Evolutionary conservation across 1,140 invertebrate species (phyloP), one percentile per base, ranked within the genome.

Genomic region (Melanaphis sacchari): DNA sequence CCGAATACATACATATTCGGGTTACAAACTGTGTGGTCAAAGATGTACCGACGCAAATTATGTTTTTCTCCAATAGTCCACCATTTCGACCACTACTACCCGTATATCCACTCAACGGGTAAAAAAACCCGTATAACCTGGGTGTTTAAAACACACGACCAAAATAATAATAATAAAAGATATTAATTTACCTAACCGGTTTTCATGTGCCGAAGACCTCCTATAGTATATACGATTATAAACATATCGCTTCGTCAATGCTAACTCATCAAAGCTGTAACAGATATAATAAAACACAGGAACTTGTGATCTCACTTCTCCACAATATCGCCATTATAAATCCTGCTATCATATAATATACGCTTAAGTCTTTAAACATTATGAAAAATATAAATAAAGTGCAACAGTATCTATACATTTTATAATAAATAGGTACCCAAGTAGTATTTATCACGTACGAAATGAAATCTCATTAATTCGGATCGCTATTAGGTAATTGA

Each of bases 181-280:
- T 92, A 92, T 92, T 82, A 92, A 92, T 92, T 92, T 92, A 92
- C 91, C 82, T 22, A n/a, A 91, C 66, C 66, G 66, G 90, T 91
- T 91, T 36, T 46, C 49, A 41, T 49, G 36, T 52, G 36, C 36
- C 36, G 36, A 89, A 89, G 88, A 89, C n/a, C 88, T 89, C 21
- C 43, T 49, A 49, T 49, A 88, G 1, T 41, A 26, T 38, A 88
- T 21, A n/a, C 11, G 7, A 46, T 46, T 88, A 89, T 89, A 89
- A 22, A 46, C 46, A 52, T 89, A 46, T 88, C 15, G 84, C 31
- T 87, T 87, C 41, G 24, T 87, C 24, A 43, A 87, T 40, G 26
- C 41, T 41, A 84, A 41, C 38, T 6, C 41, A 88, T 46, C n/a
- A 43, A 88, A 88, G 18, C 21, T 2, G 43, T 31, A 46, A 36